Base-by-base conservation (phyloP, 2,888 invertebrate species). In the Hartigia nigra region DNA sequence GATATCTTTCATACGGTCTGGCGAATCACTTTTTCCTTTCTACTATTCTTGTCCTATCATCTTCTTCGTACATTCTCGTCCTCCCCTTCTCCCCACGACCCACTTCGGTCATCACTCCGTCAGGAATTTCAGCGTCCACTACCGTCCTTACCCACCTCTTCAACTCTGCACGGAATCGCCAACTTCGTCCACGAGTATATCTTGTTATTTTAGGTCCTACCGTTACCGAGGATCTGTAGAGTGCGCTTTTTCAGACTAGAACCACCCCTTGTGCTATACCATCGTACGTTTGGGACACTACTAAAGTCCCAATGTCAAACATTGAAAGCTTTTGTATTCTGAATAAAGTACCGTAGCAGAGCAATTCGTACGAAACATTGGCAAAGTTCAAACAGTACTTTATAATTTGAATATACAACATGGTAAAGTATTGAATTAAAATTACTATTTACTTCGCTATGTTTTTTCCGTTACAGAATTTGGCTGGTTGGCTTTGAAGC, bases 171-270 rank as follows among this genome's bases (percentile, higher is more conserved):
- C 55, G 55, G 23, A 23, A 55, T 55, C 55, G 55, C 14, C 55
- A 55, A 55, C 55, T 55, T 55, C 55, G 55, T 31, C 72, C 12
- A 72, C 72, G 72, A 72, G 72, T 72, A 34, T 31, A 34, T 32
- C 72, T 72, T 72, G 72, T 72, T 72, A 72, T 72, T 72, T 72
- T 72, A 31, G 72, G 72, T 31, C 9, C 32, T 34, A 31, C 72
- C 34, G 72, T 12, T 55, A 23, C 55, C 23, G 55, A 55, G 55
- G 55, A 55, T 55, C 55, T 55, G 23, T 9, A 23, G 23, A 55
- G 55, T 55, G 55, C 23, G 5, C 55, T 55, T 55, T 55, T 23
- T 9, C 23, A 55, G 9, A 55, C 55, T 55, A 23, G 55, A 55
- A 55, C 23, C 55, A 55, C 55, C 55, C 55, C 9, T 55, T 23